A percentile compares a stretch with the other conserved stretches of the same genome.
phyloP scores from a whole-genome alignment of 2,797 vertebrate genomes.

The Caiman crocodilus region DNA sequence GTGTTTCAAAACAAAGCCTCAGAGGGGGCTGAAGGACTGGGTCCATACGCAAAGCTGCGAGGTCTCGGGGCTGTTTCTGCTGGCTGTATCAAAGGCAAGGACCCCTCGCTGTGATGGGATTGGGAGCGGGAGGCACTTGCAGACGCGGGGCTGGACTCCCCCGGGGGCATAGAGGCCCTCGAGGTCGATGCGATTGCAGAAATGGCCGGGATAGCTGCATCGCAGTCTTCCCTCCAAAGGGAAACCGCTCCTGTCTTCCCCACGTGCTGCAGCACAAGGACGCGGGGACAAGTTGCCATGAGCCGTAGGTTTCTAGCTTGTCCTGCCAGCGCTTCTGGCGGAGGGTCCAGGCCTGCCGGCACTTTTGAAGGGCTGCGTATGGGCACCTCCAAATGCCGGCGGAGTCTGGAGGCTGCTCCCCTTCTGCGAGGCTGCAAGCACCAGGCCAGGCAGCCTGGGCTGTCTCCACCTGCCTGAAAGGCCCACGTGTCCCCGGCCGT shows the following conservation, averaged over 20 bases:
- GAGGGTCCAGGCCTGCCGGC: background rate
- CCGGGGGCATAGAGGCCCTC: constrained; percentile 18
- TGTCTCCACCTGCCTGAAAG: background rate
- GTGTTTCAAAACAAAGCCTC: background rate
- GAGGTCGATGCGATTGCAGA: constrained; percentile 70
- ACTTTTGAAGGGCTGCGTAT: background rate
- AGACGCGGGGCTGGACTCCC: constrained; percentile 40
- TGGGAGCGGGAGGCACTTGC: constrained; percentile 56
- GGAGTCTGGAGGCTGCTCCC: background rate
- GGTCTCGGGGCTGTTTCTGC: background rate
- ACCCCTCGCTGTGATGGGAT: background rate
- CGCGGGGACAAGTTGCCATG: constrained; percentile 13
- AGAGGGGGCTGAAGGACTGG: background rate
- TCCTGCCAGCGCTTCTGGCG: background rate
- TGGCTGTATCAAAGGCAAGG: background rate
- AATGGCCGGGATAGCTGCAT: constrained; percentile 50
- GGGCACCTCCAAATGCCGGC: background rate
- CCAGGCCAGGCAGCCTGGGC: too few relatives aligned
- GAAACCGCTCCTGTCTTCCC: constrained; percentile 22
- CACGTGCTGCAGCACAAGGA: background rate
- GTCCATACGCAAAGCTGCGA: background rate
- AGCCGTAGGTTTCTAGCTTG: background rate
- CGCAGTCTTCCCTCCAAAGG: constrained; percentile 47
- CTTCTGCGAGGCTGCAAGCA: background rate
- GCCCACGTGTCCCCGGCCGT: background rate